These are phyloP conservation scores for Luscinia luscinia DNA, from an alignment of 2,797 vertebrate species.

Conservation along the genomic window DNA sequence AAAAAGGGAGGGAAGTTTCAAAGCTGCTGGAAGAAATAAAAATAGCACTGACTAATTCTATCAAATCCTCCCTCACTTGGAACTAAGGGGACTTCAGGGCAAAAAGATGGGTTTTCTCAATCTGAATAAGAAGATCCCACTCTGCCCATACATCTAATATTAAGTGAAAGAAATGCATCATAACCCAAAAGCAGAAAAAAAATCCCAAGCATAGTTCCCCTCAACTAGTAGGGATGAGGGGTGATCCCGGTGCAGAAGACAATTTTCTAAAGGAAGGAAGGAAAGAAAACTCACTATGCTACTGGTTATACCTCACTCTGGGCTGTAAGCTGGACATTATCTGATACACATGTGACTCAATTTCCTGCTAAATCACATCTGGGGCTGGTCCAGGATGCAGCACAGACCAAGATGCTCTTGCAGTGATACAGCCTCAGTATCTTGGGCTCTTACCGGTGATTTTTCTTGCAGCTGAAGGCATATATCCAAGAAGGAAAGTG, in stretches of 20 bases:
- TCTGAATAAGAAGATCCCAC: neutral
- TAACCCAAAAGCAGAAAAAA: neutral
- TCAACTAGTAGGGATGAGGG: neutral
- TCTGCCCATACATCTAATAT: neutral
- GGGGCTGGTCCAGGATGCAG: neutral
- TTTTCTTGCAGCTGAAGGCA: slow-evolving; percentile 87
- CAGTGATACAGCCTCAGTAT: neutral
- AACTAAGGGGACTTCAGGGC: neutral
- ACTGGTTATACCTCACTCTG: neutral
- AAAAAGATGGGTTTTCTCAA: neutral
- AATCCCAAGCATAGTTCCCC: neutral
- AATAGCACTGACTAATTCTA: neutral
- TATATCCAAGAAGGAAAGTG: slow-evolving; percentile 88
- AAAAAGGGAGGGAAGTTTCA: neutral
- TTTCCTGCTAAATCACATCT: neutral
- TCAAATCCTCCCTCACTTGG: neutral
- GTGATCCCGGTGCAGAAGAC: neutral
- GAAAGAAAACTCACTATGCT: neutral
- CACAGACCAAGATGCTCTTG: neutral
- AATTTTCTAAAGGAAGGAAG: neutral
- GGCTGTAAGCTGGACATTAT: neutral
- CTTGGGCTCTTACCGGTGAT: slow-evolving; percentile 79
- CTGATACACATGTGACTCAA: accelerated
- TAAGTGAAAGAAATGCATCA: neutral
- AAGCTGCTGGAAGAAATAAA: neutral